Evolutionary conservation across 2,113 vertebrate genomes (phyloP).

Genomic region (Pseudorhombus dupliciocellatus): DNA sequence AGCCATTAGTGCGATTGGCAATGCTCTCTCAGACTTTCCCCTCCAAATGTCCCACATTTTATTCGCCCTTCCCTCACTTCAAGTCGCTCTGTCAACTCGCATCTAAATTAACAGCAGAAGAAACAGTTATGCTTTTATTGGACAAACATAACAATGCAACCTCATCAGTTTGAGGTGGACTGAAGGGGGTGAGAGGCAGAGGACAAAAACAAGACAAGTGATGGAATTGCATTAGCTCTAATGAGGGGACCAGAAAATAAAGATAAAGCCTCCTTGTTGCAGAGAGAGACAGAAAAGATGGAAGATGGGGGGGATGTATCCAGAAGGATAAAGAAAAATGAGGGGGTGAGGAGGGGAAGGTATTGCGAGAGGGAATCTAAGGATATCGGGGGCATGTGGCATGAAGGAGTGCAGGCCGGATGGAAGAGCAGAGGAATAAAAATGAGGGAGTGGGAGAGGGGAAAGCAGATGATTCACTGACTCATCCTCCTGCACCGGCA

Average conservation of each 20-base stretch:
- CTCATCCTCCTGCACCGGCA: slow-evolving; percentile 32
- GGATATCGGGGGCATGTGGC: slow-evolving; percentile 28
- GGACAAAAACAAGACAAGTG: slow-evolving; percentile 3
- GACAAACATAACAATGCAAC: slow-evolving; percentile 42
- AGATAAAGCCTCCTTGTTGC: slow-evolving; percentile 41
- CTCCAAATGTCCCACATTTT: slow-evolving; percentile 16
- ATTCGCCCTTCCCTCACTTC: slow-evolving; percentile 18
- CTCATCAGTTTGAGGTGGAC: slow-evolving; percentile 44
- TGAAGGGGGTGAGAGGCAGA: slow-evolving; percentile 19
- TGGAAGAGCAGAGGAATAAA: slow-evolving; percentile 42
- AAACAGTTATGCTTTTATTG: slow-evolving; percentile 17
- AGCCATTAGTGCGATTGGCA: slow-evolving; percentile 46
- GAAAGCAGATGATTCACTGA: slow-evolving; percentile 51
- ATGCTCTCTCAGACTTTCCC: slow-evolving; percentile 18
- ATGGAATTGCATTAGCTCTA: slow-evolving; percentile 56
- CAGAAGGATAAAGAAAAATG: slow-evolving; percentile 12
- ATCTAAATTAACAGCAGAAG: slow-evolving; percentile 42
- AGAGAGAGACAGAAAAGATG: slow-evolving; percentile 7
- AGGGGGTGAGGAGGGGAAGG: neutral
- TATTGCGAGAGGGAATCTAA: slow-evolving; percentile 5
- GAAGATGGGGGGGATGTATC: slow-evolving; percentile 7
- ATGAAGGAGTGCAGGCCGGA: slow-evolving; percentile 22
- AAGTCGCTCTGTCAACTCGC: slow-evolving; percentile 31
- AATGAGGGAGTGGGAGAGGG: slow-evolving; percentile 38
- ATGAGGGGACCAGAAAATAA: slow-evolving; percentile 49